These are phyloP conservation scores for Cantharis lateralis DNA, from an alignment of 2,888 invertebrate genomes.

Conservation along the genomic window DNA sequence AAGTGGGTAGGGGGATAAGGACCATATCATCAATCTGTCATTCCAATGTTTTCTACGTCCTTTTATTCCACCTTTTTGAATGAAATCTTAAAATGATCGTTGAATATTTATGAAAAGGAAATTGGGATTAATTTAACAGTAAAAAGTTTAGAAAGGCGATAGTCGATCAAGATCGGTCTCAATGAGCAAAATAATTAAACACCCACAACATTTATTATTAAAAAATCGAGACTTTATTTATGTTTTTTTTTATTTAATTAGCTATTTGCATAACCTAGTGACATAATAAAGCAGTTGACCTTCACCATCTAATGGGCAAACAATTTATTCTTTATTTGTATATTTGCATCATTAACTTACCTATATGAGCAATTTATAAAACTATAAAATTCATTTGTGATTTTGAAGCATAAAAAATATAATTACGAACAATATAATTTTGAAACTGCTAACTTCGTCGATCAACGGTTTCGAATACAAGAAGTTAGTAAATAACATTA, in stretches of 20 bases:
- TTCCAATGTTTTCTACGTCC: neutral
- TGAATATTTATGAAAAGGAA: neutral
- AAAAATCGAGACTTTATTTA: neutral
- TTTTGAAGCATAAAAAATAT: neutral
- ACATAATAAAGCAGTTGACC: constrained; percentile 11
- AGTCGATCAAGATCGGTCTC: neutral
- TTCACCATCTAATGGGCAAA: constrained; percentile 1
- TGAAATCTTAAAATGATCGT: neutral
- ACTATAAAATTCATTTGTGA: neutral
- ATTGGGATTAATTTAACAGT: neutral
- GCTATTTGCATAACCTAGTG: neutral
- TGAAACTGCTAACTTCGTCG: neutral
- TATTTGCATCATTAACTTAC: neutral
- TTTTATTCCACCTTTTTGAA: neutral
- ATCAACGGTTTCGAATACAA: neutral
- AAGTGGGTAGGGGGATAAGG: neutral
- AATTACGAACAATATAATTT: neutral
- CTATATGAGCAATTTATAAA: neutral
- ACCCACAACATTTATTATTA: neutral
- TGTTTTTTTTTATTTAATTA: neutral
- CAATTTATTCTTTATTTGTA: neutral
- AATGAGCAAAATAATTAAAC: neutral
- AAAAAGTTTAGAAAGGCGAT: neutral
- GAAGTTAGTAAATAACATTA: neutral
- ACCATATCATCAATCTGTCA: neutral